A percentile compares a stretch with the other conserved stretches of the same genome.
Conservation (phyloP, 53 echinoderm and acorn worm genomes). For the Zoroaster sp. region DNA sequence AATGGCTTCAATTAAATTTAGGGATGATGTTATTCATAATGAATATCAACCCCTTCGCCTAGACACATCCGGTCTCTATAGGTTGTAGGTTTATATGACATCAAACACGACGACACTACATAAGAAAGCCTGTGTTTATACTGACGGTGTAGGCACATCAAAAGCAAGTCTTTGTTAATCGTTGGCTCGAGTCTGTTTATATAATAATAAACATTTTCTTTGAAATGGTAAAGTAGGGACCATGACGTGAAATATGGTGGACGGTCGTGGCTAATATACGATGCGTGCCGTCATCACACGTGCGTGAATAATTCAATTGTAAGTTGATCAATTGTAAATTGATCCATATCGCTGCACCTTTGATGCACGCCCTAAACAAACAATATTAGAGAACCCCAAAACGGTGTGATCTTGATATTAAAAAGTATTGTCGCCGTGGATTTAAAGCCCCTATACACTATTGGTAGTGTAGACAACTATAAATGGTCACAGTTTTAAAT, state of each 20-base stretch:
- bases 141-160: neutral
- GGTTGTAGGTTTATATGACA: neutral
- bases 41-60: neutral
- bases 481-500: too few species aligned
- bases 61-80: neutral
- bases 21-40: neutral
- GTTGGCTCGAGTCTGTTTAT: neutral
- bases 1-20: neutral
- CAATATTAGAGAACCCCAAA: neutral
- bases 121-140: neutral
- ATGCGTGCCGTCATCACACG: neutral
- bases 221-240: neutral
- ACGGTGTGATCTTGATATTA: neutral
- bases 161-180: neutral
- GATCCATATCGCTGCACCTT: neutral
- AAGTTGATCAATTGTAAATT: neutral
- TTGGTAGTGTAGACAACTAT: too few species aligned
- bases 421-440: neutral
- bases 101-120: neutral
- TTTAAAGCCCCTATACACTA: too few species aligned
- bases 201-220: neutral
- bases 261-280: neutral
- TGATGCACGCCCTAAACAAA: neutral
- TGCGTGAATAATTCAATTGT: neutral
- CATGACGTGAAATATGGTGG: neutral